Percentiles rank a stretch among this genome's conserved stretches.
Evolutionary conservation across 2,113 vertebrate genomes (phyloP).

Genomic region (Tonatia bakeri): DNA sequence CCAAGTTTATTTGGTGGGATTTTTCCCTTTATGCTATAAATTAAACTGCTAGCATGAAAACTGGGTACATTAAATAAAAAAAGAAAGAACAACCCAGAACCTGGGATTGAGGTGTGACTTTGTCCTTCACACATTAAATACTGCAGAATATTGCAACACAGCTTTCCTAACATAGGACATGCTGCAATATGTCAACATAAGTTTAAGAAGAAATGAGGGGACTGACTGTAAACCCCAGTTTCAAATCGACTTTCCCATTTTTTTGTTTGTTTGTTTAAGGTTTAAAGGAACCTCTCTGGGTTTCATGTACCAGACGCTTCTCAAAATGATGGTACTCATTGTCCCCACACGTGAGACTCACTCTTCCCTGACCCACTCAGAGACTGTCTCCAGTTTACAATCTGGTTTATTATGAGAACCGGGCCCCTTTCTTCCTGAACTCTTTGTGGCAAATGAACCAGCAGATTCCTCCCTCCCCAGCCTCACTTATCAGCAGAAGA

Average conservation of each 20-base stretch:
- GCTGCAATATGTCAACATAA: slow-evolving; percentile 74
- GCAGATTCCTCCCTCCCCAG: neutral
- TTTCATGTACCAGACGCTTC: neutral
- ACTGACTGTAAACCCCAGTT: slow-evolving; percentile 35
- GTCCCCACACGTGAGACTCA: neutral
- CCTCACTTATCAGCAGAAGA: neutral
- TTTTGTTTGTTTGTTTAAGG: neutral
- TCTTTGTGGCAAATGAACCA: neutral
- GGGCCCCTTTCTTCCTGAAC: neutral
- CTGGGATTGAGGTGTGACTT: slow-evolving; percentile 68
- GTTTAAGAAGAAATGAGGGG: slow-evolving; percentile 25
- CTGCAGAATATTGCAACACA: slow-evolving; percentile 77
- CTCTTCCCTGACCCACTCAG: neutral
- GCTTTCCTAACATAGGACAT: slow-evolving; percentile 69
- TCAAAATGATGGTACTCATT: neutral
- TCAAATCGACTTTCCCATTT: neutral
- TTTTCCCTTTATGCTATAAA: neutral
- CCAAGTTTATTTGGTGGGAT: neutral
- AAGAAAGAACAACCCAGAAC: neutral
- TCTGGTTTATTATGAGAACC: neutral
- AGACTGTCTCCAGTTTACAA: neutral
- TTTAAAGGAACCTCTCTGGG: neutral
- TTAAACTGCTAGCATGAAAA: neutral
- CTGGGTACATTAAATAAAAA: neutral
- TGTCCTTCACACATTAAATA: slow-evolving; percentile 77